Conservation (phyloP, 2,888 invertebrate genomes). For the Maniola hyperantus region DNA sequence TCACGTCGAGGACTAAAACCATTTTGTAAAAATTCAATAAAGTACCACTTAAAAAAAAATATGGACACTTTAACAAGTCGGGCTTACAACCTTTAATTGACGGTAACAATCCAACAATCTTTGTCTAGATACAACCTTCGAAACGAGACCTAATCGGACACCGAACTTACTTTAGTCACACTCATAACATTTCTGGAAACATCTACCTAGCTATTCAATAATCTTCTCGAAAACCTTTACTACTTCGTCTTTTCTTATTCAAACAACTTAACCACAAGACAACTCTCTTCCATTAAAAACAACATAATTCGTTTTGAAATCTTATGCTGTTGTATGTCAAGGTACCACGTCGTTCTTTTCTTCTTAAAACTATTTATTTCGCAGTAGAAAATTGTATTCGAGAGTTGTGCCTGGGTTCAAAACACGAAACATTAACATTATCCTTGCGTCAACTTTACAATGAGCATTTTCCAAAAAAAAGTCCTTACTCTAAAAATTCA, state of each 20-base stretch:
- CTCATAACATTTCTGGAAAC: constrained; percentile 56
- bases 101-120: constrained; percentile 65
- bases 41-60: constrained; percentile 67
- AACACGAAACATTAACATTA: constrained; percentile 42
- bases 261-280: constrained; percentile 38
- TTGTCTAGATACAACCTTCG: constrained; percentile 57
- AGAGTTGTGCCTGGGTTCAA: constrained; percentile 39
- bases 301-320: background rate
- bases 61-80: constrained; percentile 69
- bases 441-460: constrained; percentile 42
- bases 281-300: constrained; percentile 29
- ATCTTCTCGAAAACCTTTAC: constrained; percentile 39
- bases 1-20: constrained; percentile 48
- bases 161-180: constrained; percentile 56
- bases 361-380: background rate
- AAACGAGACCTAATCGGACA: constrained; percentile 56
- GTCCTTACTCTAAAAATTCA: constrained; percentile 44
- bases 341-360: background rate
- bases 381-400: constrained; percentile 10
- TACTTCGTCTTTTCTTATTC: constrained; percentile 34
- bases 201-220: constrained; percentile 53
- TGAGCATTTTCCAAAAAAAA: constrained; percentile 41
- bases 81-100: constrained; percentile 69
- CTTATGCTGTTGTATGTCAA: background rate
- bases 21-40: constrained; percentile 50